Evolutionary conservation across 2,797 vertebrate genomes (phyloP).

Genomic region (Chrosomus eos): DNA sequence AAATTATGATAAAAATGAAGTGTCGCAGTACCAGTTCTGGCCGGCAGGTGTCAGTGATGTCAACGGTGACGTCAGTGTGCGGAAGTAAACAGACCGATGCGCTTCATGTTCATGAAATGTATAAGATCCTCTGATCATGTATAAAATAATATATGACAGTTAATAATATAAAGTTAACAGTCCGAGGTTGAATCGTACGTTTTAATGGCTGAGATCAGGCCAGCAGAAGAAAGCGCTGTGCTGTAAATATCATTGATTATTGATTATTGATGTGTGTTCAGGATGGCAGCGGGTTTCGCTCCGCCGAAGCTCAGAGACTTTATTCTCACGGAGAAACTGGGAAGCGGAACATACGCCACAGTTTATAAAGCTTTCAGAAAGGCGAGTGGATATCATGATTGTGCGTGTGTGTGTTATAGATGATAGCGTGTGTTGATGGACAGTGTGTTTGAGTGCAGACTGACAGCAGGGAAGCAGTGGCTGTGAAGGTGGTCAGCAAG

Average conservation of each 20-base stretch:
- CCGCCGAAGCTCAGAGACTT: constrained; percentile 89
- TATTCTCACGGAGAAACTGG: constrained; percentile 91
- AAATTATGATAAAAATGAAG: neutral
- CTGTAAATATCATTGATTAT: neutral
- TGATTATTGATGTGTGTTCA: neutral
- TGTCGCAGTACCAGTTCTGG: neutral
- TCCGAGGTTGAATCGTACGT: too few species aligned
- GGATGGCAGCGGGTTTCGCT: constrained; percentile 85
- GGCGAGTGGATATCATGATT: constrained; percentile 65
- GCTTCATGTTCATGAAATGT: neutral
- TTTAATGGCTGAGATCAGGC: neutral
- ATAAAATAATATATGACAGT: neutral
- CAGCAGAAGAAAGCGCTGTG: neutral
- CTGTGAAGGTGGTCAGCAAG: constrained; percentile 94
- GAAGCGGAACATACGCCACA: constrained; percentile 91
- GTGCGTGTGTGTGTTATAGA: accelerated
- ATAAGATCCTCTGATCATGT: neutral
- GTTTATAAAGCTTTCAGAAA: constrained; percentile 96
- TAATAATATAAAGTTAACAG: neutral
- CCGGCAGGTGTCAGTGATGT: neutral
- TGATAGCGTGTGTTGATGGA: neutral
- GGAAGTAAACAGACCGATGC: constrained; percentile 31
- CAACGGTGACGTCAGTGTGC: neutral
- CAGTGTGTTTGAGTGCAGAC: constrained; percentile 72
- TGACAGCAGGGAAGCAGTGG: constrained; percentile 90